Conservation (phyloP, 2,113 vertebrate species). For the Amia ocellicauda region DNA sequence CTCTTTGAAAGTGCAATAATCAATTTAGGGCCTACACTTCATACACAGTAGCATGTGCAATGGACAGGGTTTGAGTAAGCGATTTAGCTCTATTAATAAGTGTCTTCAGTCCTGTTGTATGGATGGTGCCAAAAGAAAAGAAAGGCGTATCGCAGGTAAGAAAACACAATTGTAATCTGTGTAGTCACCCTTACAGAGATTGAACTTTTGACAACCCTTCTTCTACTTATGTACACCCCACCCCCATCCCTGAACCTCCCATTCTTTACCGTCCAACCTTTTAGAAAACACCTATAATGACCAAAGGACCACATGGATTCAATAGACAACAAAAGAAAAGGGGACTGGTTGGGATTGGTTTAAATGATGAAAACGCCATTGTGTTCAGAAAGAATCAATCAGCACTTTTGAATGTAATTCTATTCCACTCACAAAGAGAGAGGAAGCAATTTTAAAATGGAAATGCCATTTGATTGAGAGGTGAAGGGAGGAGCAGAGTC, state of each 20-base stretch:
- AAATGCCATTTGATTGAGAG: conserved; percentile 66
- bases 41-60: conserved; percentile 33
- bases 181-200: background rate
- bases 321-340: conserved; percentile 47
- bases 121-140: conserved; percentile 16
- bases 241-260: conserved; percentile 13
- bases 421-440: conserved; percentile 67
- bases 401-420: conserved; percentile 66
- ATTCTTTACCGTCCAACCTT: conserved; percentile 42
- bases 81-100: conserved; percentile 26
- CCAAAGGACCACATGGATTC: conserved; percentile 40
- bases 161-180: no score
- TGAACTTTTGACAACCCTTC: conserved; percentile 34
- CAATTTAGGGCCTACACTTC: conserved; percentile 23
- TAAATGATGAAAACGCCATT: conserved; percentile 58
- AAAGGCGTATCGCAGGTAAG: conserved; percentile 15
- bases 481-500: conserved; percentile 33
- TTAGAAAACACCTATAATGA: conserved; percentile 58
- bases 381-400: conserved; percentile 71
- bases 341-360: conserved; percentile 43
- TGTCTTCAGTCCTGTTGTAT: conserved; percentile 14
- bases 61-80: conserved; percentile 17
- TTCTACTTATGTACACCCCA: conserved; percentile 17
- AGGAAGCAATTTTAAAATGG: conserved; percentile 69
- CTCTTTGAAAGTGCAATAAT: conserved; percentile 19